Evolutionary conservation across 2,888 invertebrate genomes (phyloP), one percentile per base, ranked within the genome.

Genomic region (Drosophila melanosoma): DNA sequence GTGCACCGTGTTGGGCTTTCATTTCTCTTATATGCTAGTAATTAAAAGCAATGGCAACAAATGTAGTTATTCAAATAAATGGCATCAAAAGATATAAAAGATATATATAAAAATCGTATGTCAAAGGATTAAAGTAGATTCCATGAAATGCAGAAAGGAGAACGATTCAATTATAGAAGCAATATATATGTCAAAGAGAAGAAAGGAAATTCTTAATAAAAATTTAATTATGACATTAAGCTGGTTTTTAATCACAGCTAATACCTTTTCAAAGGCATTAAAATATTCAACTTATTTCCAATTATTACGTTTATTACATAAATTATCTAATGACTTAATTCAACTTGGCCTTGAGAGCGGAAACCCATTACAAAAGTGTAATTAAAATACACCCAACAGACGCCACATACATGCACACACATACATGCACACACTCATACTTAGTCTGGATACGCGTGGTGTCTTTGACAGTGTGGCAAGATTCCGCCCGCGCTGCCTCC

Each of bases 301-400:
- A 38, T 29, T 36, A 36, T 23, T 48, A n/a, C 4, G 23, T 29
- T 15, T 17, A n/a, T 15, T n/a, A n/a, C 20, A 67, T 52, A 26
- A 42, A 11, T 17, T 32, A 52, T 33, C 26, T 23, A 53, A 53
- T 49, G 53, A 29, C n/a, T 49, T 35, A 5, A 35, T 40, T 49
- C 38, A 26, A 36, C 11, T 52, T 12, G 66, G 66, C 73, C 73
- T 73, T 73, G 74, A 61, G 38, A 62, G 61, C 67, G 74, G 67
- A 74, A 74, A 38, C 74, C 29, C 40, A 62, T 62, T 35, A 66
- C 60, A 54, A 59, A 68, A 45, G 29, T 54, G 57, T 72, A 72
- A 72, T 72, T 65, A 65, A 60, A 23, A 40, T 56, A 53, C 53
- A n/a, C 57, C 57, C 66, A 65, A 52, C 26, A 58, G 40, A 29